Base-by-base conservation (phyloP, 30 jellyfish, hydroid and myxozoan genomes). In the Hydra vulgaris region DNA sequence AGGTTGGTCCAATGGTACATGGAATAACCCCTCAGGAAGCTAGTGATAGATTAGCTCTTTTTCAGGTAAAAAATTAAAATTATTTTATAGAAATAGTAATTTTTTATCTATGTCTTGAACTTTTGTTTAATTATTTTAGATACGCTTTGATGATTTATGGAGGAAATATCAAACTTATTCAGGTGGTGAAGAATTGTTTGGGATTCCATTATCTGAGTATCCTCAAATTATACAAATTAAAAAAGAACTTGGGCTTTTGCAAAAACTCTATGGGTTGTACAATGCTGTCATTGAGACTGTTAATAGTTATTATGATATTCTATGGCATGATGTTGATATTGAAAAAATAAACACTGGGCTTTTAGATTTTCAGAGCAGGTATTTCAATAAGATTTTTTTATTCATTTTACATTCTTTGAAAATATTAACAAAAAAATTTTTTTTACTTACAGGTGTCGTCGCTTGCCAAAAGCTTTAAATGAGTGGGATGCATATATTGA, bases 161-260 rank as follows among this genome's bases (percentile, higher is more conserved):
- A 87, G 98, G 7, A 90, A 87, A 25, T 87, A 52, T 27, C 96
- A 92, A 74, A 92, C 98, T 8, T 92, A 92, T 80, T 77, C 87
- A 70, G 98, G 98, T 19, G 98, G 98, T n/a, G 98, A 92, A 80
- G 98, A 92, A 27, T 72, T 92, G 81, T 92, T 92, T 87, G 98
- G 98, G 53, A 55, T 92, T 82, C 94, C 98, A 12, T 61, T 87
- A 23, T 86, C 96, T 23, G 98, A 92, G 20, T 87, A 92, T 74
- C 94, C 96, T 0, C 94, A 87, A 40, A 76, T 92, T 27, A 83
- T 81, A 71, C 84, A 90, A 24, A 87, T 87, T 67, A 92, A 92
- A 89, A 92, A 84, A 71, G 98, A 92, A 74, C 90, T 92, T 7
- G 75, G 89, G 27, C 89, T 92, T 72, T 85, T 92, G 68, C 98